Conservation (phyloP, 2,888 invertebrate species). For the Scaptomyza cyrtandrae region DNA sequence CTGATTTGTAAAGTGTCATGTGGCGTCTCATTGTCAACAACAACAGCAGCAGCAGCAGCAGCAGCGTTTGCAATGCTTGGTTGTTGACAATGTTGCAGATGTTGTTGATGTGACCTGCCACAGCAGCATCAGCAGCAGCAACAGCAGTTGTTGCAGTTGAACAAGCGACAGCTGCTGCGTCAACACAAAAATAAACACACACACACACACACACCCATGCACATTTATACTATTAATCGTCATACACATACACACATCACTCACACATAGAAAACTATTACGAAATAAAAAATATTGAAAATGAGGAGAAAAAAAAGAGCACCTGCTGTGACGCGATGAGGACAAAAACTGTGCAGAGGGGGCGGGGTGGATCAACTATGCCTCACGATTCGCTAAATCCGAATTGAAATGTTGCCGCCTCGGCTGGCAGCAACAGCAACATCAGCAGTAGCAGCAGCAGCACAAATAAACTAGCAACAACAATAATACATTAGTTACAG, state of each 20-base stretch:
- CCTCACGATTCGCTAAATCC: conserved; percentile 59
- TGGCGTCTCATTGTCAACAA: conserved; percentile 19
- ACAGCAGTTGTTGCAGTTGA: conserved; percentile 25
- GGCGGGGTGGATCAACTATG: conserved; percentile 13
- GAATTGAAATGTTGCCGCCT: conserved; percentile 75
- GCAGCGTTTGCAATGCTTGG: conserved; percentile 9
- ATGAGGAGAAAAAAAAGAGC: conserved; percentile 28
- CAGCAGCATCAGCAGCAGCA: conserved; percentile 24
- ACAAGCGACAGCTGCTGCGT: conserved; percentile 35
- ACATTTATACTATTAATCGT: conserved; percentile 37
- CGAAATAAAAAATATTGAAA: conserved; percentile 31
- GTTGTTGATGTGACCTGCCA: conserved; percentile 48
- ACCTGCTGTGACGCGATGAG: conserved; percentile 35
- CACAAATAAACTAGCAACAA: conserved; percentile 22
- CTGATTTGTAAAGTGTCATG: conserved; percentile 29
- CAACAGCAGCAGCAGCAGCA: neutral
- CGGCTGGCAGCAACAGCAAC: conserved; percentile 49
- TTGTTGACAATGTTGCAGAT: conserved; percentile 59
- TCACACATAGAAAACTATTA: conserved; percentile 31
- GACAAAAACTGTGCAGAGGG: conserved; percentile 5
- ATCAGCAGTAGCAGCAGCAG: conserved; percentile 1
- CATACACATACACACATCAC: conserved; percentile 36
- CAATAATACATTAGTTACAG: conserved; percentile 58
- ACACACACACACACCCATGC: neutral
- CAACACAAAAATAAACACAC: conserved; percentile 17